phyloP scores from a whole-genome alignment of 2,888 invertebrate species.

The Polylopha cassiicola region DNA sequence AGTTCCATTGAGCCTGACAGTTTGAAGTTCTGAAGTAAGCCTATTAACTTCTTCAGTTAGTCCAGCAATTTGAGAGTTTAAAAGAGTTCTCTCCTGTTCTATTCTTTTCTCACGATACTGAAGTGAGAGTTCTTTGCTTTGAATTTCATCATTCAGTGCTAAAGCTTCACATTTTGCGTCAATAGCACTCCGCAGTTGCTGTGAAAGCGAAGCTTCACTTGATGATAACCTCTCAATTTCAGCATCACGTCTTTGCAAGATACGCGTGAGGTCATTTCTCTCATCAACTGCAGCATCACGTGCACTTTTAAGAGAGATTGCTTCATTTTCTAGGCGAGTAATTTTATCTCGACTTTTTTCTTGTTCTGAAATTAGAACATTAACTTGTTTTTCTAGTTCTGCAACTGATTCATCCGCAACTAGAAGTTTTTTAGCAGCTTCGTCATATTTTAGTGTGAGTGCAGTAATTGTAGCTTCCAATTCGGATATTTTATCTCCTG shows the following conservation, averaged over 20 bases:
- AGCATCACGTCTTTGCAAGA: constrained; percentile 82
- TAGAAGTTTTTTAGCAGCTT: constrained; percentile 78
- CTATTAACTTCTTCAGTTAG: constrained; percentile 87
- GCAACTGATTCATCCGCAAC: constrained; percentile 78
- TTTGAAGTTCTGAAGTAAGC: constrained; percentile 86
- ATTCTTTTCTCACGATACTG: constrained; percentile 90
- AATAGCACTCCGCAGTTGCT: constrained; percentile 85
- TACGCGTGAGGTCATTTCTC: constrained; percentile 83
- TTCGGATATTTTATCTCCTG: constrained; percentile 77
- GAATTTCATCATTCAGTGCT: constrained; percentile 86
- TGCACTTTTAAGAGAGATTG: constrained; percentile 81
- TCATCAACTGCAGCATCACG: constrained; percentile 85
- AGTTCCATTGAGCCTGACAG: constrained; percentile 82
- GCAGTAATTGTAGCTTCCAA: constrained; percentile 75
- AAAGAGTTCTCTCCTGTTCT: constrained; percentile 86
- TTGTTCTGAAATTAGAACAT: constrained; percentile 79
- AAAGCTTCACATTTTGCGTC: constrained; percentile 90
- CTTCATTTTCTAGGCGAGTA: constrained; percentile 80
- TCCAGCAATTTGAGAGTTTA: constrained; percentile 87
- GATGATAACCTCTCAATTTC: constrained; percentile 85
- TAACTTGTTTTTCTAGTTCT: constrained; percentile 81
- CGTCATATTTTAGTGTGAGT: constrained; percentile 79
- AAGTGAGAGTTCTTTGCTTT: constrained; percentile 86
- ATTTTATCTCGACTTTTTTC: constrained; percentile 80
- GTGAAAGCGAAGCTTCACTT: constrained; percentile 82